These are phyloP conservation scores for Proisotoma minuta DNA, from an alignment of 2,888 invertebrate species.

Conservation along the genomic window DNA sequence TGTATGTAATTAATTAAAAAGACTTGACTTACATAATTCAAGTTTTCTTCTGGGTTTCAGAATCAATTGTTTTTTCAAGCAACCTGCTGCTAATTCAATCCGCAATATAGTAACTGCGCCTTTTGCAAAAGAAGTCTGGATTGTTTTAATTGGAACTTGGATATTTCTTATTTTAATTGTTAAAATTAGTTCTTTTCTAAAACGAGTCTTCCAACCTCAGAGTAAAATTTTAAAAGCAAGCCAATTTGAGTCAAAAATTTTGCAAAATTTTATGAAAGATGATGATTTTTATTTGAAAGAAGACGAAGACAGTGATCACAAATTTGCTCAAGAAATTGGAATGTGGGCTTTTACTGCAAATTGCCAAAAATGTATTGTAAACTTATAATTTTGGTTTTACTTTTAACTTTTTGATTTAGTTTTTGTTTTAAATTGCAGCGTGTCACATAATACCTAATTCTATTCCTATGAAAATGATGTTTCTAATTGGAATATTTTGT, in stretches of 20 bases:
- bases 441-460: conserved; percentile 19
- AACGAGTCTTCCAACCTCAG: not conserved
- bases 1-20: conserved; percentile 11
- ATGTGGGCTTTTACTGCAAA: conserved; percentile 17
- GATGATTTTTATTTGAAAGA: not conserved
- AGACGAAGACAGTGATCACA: not conserved
- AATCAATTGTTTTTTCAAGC: conserved; percentile 30
- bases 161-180: conserved; percentile 8
- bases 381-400: not conserved
- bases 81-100: conserved; percentile 22
- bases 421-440: conserved; percentile 5
- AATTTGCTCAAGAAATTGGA: conserved; percentile 13
- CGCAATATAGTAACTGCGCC: conserved; percentile 5
- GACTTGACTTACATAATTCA: not conserved
- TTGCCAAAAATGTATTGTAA: conserved; percentile 25
- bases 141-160: conserved; percentile 24
- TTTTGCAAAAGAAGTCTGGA: conserved; percentile 30
- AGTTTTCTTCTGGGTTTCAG: conserved; percentile 23
- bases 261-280: not conserved
- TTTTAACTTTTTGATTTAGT: not conserved
- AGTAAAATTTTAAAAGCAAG: not conserved
- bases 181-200: conserved; percentile 11
- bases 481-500: conserved; percentile 17
- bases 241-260: not conserved
- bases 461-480: conserved; percentile 14